A percentile compares a stretch with the other conserved stretches of the same genome.
phyloP scores from a whole-genome alignment of 2,797 vertebrate genomes.

The Botia almorhae region DNA sequence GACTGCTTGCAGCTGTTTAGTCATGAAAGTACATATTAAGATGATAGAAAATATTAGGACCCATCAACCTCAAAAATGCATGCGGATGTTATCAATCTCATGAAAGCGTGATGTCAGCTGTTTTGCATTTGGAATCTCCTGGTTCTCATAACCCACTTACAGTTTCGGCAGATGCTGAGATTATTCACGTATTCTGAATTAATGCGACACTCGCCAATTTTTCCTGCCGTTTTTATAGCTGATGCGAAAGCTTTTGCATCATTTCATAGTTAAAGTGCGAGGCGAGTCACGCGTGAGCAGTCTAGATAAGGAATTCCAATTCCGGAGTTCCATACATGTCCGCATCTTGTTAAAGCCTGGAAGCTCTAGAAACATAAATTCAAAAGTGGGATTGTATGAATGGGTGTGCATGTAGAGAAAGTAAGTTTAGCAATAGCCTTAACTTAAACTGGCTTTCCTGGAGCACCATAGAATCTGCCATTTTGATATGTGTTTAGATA shows the following conservation, averaged over 20 bases:
- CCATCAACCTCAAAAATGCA: slow-evolving; percentile 36
- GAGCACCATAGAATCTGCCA: neutral
- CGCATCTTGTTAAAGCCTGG: slow-evolving; percentile 36
- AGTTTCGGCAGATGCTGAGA: slow-evolving; percentile 43
- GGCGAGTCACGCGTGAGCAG: slow-evolving; percentile 21
- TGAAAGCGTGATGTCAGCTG: slow-evolving; percentile 40
- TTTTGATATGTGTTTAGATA: slow-evolving; percentile 27
- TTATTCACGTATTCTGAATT: slow-evolving; percentile 48
- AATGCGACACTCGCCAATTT: slow-evolving; percentile 30
- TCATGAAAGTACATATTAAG: slow-evolving; percentile 37
- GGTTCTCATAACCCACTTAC: slow-evolving; percentile 33
- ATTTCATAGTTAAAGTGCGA: slow-evolving; percentile 33
- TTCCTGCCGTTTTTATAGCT: slow-evolving; percentile 21
- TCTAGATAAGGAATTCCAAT: slow-evolving; percentile 47
- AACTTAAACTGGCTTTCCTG: slow-evolving; percentile 17
- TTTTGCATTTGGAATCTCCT: slow-evolving; percentile 14
- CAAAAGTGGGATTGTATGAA: slow-evolving; percentile 15
- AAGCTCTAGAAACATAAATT: slow-evolving; percentile 27
- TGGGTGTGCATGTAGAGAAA: neutral
- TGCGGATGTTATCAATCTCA: slow-evolving; percentile 39
- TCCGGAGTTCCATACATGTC: slow-evolving; percentile 23
- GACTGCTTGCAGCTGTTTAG: slow-evolving; percentile 28
- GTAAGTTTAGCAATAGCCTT: neutral
- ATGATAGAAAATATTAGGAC: slow-evolving; percentile 43
- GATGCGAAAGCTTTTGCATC: slow-evolving; percentile 25